A percentile compares a stretch with the other conserved stretches of the same genome.
phyloP scores from a whole-genome alignment of 2,888 invertebrate species.

The Erebia epiphron region DNA sequence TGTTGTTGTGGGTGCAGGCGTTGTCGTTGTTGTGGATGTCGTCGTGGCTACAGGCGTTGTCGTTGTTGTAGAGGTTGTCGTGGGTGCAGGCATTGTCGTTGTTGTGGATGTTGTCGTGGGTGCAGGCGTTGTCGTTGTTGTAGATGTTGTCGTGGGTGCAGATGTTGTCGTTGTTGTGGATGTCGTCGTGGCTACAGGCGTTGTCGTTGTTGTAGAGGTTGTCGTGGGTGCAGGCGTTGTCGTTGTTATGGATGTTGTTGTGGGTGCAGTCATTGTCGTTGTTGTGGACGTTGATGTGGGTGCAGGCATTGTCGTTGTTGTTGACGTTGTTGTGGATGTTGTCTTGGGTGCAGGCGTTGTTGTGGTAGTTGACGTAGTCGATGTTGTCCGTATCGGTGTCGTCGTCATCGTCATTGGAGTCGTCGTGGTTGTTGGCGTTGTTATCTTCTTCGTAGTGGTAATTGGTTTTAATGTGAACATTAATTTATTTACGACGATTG shows the following conservation, averaged over 20 bases:
- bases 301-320: background rate
- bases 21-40: background rate
- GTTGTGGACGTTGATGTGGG: background rate
- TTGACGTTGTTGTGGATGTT: conserved; percentile 21
- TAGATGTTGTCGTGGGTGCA: conserved; percentile 27
- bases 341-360: background rate
- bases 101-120: conserved; percentile 22
- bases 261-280: background rate
- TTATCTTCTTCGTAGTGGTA: conserved; percentile 5
- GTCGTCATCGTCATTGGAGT: conserved; percentile 31
- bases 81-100: conserved; percentile 21
- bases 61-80: conserved; percentile 31
- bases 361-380: background rate
- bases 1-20: background rate
- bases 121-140: conserved; percentile 22
- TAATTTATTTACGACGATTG: background rate
- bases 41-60: conserved; percentile 10
- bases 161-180: background rate
- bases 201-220: background rate
- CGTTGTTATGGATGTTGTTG: background rate
- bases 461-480: background rate
- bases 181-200: background rate
- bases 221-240: background rate
- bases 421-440: conserved; percentile 15
- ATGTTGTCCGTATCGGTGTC: conserved; percentile 26